These are phyloP conservation scores for Chymomyza amoena DNA, from an alignment of 2,888 invertebrate species.

Conservation along the genomic window DNA sequence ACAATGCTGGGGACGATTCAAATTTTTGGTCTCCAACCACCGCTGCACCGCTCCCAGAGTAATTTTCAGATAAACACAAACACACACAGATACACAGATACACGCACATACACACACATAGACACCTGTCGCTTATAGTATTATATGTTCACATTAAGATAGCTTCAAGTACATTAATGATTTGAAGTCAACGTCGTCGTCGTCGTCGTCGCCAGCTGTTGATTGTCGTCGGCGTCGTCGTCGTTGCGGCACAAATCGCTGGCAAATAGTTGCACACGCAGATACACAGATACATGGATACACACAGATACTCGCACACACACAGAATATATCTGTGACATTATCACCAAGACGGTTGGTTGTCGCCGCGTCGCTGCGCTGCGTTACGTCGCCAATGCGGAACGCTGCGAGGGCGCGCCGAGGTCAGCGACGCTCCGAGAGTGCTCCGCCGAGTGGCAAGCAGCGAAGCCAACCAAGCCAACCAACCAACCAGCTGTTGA, in stretches of 20 bases:
- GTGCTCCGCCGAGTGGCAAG: constrained; percentile 16
- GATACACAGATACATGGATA: not conserved
- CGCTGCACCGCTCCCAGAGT: constrained; percentile 44
- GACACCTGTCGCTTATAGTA: constrained; percentile 49
- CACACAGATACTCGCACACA: constrained; percentile 18
- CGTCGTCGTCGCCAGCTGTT: constrained; percentile 7
- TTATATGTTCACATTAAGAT: constrained; percentile 32
- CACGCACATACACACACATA: constrained; percentile 21
- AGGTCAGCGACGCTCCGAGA: constrained; percentile 22
- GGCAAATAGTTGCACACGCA: constrained; percentile 38
- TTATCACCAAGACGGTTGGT: constrained; percentile 40
- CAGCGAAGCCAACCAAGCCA: too few species aligned
- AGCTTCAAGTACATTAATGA: constrained; percentile 49
- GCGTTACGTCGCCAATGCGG: constrained; percentile 64
- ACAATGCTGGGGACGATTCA: constrained; percentile 77
- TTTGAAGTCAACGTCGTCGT: constrained; percentile 32
- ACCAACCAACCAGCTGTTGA: constrained; percentile 55
- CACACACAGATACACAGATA: constrained; percentile 22
- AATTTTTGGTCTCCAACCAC: constrained; percentile 61
- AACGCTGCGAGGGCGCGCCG: constrained; percentile 38
- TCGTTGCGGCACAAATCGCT: constrained; percentile 46
- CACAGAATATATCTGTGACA: constrained; percentile 56
- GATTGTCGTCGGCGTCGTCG: constrained; percentile 23
- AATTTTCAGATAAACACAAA: constrained; percentile 43
- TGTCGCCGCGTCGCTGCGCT: constrained; percentile 32